Evolutionary conservation across 2,113 vertebrate genomes (phyloP), one percentile per base, ranked within the genome.

Genomic region (Mesoclemmys tuberculata): DNA sequence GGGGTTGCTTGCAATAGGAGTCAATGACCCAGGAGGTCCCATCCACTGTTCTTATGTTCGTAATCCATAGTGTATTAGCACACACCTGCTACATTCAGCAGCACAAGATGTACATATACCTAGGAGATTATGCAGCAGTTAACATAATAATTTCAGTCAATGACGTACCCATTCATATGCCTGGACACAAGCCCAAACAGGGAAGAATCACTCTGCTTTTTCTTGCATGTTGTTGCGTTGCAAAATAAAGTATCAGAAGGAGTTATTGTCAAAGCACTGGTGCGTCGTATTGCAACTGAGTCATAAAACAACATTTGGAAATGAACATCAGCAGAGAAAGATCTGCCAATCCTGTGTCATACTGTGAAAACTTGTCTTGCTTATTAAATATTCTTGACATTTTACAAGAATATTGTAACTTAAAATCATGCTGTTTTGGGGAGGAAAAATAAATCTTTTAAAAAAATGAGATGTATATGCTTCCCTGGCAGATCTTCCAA

Each of bases 401-500:
- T 95, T 92, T 94, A 31, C 38, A 87, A 92, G 49, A 89, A 10
- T 14, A 91, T 93, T 92, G 61, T 29, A 11, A 55, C 86, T 71
- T 26, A 38, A 83, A 90, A 49, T 82, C 4, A 0, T 31, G 22
- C 19, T 74, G 91, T 87, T 90, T 93, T 68, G 55, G 83, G 82
- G 41, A 18, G 38, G 79, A 87, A 10, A 84, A 79, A 90, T 84
- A 75, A 52, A 11, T 82, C 2, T 88, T 90, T 78, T 26, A 80
- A 93, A 95, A 87, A 75, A 77, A 85, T 87, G 48, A 87, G 21
- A 8, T 87, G 85, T 82, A 1, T 97, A 77, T 97, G 44, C 84
- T 98, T 98, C 44, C 87, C 95, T 97, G 94, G 80, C 98, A 99
- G 99, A 98, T 97, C 98, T 99, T 82, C 99, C 99, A 78, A 99